These are phyloP conservation scores for Pantherophis guttatus DNA, from an alignment of 2,113 vertebrate genomes.

Conservation along the genomic window DNA sequence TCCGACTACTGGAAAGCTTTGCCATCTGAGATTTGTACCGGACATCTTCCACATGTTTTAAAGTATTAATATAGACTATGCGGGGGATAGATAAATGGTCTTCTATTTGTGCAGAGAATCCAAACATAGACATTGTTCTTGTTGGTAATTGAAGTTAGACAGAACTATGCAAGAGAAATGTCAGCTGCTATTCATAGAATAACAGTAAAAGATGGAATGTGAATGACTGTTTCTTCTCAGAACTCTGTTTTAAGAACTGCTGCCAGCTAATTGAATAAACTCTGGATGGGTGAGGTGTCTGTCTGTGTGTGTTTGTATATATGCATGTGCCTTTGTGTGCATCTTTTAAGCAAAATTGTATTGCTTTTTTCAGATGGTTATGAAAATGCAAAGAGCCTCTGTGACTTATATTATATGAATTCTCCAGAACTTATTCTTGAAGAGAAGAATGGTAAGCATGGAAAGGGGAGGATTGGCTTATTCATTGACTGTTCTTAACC, in stretches of 20 bases:
- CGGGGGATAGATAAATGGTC: neutral
- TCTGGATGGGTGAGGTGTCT: neutral
- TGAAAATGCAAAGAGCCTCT: constrained; percentile 91
- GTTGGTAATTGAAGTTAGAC: neutral
- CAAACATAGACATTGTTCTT: neutral
- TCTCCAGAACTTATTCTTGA: constrained; percentile 89
- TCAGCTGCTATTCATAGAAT: neutral
- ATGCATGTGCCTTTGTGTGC: neutral
- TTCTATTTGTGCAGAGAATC: neutral
- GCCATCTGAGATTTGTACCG: neutral
- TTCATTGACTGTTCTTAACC: neutral
- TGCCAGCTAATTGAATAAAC: neutral
- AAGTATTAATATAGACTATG: neutral
- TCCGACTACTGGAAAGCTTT: neutral
- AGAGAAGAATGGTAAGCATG: constrained; percentile 84
- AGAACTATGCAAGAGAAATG: neutral
- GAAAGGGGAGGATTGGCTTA: neutral
- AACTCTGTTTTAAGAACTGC: neutral
- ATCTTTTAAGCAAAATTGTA: constrained; percentile 29
- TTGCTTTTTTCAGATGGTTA: constrained; percentile 83
- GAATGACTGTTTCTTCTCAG: neutral
- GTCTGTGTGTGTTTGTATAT: neutral
- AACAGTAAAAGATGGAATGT: neutral
- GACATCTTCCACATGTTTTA: neutral
- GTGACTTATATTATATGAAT: constrained; percentile 96